Conservation (phyloP, 2,888 invertebrate species). For the Pristionchus exspectatus region DNA sequence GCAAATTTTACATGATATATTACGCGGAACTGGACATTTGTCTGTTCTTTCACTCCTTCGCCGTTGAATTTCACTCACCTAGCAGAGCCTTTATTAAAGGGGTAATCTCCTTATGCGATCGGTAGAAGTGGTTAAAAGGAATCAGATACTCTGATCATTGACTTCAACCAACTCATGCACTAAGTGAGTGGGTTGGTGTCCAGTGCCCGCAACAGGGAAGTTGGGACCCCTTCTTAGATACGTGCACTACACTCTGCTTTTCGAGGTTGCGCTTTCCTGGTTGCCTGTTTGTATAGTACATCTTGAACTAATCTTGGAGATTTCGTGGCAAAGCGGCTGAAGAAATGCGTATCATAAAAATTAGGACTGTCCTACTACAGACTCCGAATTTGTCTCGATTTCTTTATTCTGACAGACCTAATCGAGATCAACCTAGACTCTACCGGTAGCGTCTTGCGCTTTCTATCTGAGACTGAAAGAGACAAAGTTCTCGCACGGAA, state of each 20-base stretch:
- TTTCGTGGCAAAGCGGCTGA: too few relatives aligned
- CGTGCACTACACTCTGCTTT: neutral
- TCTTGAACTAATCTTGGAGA: too few relatives aligned
- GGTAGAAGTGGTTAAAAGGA: neutral
- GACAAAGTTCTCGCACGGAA: constrained; percentile 1
- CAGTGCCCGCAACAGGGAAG: neutral
- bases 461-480: neutral
- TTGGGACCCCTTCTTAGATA: neutral
- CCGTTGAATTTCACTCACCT: too few relatives aligned
- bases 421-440: neutral
- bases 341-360: too few relatives aligned
- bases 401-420: too few relatives aligned
- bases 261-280: neutral
- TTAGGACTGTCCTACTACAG: too few relatives aligned
- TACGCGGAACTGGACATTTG: too few relatives aligned
- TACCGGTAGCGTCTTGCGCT: neutral
- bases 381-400: too few relatives aligned
- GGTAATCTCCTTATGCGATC: too few relatives aligned
- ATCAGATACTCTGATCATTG: neutral
- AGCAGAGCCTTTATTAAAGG: too few relatives aligned
- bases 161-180: neutral
- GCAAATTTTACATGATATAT: neutral
- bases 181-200: neutral
- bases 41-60: too few relatives aligned
- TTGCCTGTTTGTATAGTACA: neutral